Percentiles rank a stretch among this genome's conserved stretches.
phyloP scores from a whole-genome alignment of 1,140 invertebrate species.

The Phortica variegata region DNA sequence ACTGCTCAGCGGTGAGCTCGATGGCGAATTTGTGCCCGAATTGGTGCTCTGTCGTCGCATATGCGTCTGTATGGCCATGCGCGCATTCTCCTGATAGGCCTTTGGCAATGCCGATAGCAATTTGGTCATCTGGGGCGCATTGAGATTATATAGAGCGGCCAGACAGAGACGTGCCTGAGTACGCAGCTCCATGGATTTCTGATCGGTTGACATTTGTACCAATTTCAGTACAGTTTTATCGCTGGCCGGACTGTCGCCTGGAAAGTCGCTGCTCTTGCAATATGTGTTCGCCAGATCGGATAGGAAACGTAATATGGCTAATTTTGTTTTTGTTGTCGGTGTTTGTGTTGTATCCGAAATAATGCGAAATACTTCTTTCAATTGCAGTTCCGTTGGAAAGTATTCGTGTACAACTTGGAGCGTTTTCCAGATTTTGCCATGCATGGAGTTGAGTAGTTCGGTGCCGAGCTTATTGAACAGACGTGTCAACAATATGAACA shows the following conservation, averaged over 20 bases:
- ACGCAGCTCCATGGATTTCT: conserved; percentile 77
- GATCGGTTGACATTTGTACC: conserved; percentile 66
- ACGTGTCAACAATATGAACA: conserved; percentile 80
- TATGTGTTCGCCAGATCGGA: conserved; percentile 67
- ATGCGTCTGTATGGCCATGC: conserved; percentile 80
- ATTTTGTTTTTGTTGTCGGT: conserved; percentile 82
- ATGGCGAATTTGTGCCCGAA: conserved; percentile 55
- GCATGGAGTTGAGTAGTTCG: conserved; percentile 86
- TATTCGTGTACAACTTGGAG: conserved; percentile 81
- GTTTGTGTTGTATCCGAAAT: conserved; percentile 88
- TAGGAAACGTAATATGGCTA: conserved; percentile 73
- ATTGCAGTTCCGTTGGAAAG: conserved; percentile 64
- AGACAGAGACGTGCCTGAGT: conserved; percentile 77
- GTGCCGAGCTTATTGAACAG: conserved; percentile 84
- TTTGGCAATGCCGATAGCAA: conserved; percentile 80
- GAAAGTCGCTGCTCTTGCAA: conserved; percentile 59
- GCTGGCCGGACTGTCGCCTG: conserved; percentile 57
- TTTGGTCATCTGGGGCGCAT: conserved; percentile 76
- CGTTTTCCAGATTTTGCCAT: conserved; percentile 84
- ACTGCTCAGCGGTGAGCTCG: conserved; percentile 49
- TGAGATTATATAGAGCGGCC: conserved; percentile 85
- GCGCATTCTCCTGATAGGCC: conserved; percentile 78
- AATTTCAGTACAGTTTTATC: conserved; percentile 69
- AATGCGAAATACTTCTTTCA: conserved; percentile 71
- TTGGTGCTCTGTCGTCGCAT: conserved; percentile 68